Conservation (phyloP, 2,888 invertebrate genomes). For the Drosophila kambysellisi region DNA sequence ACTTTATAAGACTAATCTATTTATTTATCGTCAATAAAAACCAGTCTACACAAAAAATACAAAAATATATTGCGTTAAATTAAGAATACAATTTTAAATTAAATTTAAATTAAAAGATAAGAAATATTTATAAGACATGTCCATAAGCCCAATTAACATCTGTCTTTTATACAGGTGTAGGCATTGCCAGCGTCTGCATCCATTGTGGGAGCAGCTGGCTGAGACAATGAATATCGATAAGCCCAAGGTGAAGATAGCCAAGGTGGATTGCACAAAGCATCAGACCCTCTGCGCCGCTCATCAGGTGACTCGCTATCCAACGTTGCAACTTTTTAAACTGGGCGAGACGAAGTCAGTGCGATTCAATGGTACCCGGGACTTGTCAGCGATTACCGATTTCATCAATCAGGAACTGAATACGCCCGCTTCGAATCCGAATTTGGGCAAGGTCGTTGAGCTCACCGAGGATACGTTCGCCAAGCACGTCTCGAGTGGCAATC, state of each 20-base stretch:
- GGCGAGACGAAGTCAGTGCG: conserved; percentile 89
- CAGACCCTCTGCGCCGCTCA: conserved; percentile 90
- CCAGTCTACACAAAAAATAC: too few relatives aligned
- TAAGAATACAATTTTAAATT: too few relatives aligned
- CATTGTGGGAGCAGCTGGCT: conserved; percentile 93
- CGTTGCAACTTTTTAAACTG: conserved; percentile 91
- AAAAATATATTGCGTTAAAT: too few relatives aligned
- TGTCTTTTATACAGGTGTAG: conserved; percentile 89
- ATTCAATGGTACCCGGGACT: conserved; percentile 91
- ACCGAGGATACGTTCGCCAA: conserved; percentile 91
- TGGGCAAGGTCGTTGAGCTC: conserved; percentile 87
- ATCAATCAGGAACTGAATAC: conserved; percentile 90
- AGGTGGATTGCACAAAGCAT: conserved; percentile 93
- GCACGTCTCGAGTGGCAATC: conserved; percentile 90
- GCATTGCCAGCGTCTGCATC: conserved; percentile 93
- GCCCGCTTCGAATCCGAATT: conserved; percentile 57
- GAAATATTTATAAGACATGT: not conserved
- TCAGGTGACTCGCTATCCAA: conserved; percentile 93
- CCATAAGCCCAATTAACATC: not conserved
- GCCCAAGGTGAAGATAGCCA: conserved; percentile 89
- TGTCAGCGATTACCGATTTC: conserved; percentile 91
- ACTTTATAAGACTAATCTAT: too few relatives aligned
- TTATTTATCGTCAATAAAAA: too few relatives aligned
- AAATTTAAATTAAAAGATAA: too few relatives aligned
- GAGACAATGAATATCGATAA: conserved; percentile 88